Evolutionary conservation across 2,888 invertebrate genomes (phyloP).

Genomic region (Noctua pronuba): DNA sequence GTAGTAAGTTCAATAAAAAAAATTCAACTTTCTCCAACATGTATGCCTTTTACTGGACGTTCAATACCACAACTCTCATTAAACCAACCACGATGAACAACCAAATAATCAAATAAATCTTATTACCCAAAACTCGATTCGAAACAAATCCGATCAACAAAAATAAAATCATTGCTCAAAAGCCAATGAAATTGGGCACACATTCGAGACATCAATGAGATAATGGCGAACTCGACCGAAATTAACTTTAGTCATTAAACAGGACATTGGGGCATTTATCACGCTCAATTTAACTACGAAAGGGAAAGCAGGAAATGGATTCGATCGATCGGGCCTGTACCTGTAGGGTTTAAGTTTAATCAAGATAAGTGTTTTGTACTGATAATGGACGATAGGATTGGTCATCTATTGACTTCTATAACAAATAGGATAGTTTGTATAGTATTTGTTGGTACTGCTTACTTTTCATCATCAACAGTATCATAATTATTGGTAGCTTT

Average conservation of each 20-base stretch:
- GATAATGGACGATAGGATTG: slow-evolving; percentile 32
- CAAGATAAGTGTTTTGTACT: slow-evolving; percentile 41
- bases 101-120: slow-evolving; percentile 9
- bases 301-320: slow-evolving; percentile 67
- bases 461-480: neutral
- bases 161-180: slow-evolving; percentile 25
- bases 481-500: neutral
- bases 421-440: neutral
- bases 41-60: neutral
- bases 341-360: slow-evolving; percentile 54
- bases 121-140: slow-evolving; percentile 18
- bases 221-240: slow-evolving; percentile 65
- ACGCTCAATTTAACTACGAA: slow-evolving; percentile 77
- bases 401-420: neutral
- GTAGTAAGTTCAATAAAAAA: no score
- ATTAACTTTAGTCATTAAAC: slow-evolving; percentile 78
- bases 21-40: no score
- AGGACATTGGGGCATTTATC: slow-evolving; percentile 75
- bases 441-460: neutral
- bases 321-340: slow-evolving; percentile 45
- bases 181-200: slow-evolving; percentile 53
- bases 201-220: slow-evolving; percentile 62
- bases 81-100: neutral
- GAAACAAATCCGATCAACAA: slow-evolving; percentile 29
- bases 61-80: neutral